Conservation (phyloP, 2,888 invertebrate species). For the Andrena dorsata region DNA sequence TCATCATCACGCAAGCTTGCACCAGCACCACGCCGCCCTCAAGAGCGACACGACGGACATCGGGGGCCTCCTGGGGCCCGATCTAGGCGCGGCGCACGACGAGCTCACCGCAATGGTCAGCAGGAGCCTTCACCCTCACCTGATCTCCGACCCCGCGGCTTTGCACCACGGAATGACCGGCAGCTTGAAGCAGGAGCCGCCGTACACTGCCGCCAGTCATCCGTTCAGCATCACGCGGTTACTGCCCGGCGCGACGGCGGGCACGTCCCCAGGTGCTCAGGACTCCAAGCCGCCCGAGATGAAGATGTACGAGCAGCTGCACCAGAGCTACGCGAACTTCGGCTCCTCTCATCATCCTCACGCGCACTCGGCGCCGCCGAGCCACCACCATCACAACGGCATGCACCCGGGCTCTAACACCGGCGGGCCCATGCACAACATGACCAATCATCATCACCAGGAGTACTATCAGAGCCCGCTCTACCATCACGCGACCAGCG, state of each 20-base stretch:
- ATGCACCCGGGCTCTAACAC: conserved; percentile 87
- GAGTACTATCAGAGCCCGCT: conserved; percentile 93
- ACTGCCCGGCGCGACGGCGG: conserved; percentile 94
- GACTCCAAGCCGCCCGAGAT: conserved; percentile 88
- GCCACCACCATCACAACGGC: conserved; percentile 87
- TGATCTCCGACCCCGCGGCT: conserved; percentile 85
- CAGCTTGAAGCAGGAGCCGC: conserved; percentile 92
- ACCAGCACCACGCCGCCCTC: conserved; percentile 77
- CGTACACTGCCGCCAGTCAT: conserved; percentile 93
- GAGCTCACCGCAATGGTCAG: conserved; percentile 89
- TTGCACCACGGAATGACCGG: conserved; percentile 87
- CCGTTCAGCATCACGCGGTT: conserved; percentile 98
- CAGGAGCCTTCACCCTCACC: conserved; percentile 87
- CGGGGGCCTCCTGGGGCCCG: conserved; percentile 80
- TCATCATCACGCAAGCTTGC: conserved; percentile 78
- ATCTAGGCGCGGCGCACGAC: conserved; percentile 85
- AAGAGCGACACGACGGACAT: conserved; percentile 80
- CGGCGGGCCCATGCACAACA: conserved; percentile 88
- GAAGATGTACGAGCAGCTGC: conserved; percentile 95
- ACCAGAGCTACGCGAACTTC: conserved; percentile 87
- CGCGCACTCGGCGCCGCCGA: conserved; percentile 86
- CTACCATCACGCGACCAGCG: conserved; percentile 86
- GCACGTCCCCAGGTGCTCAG: conserved; percentile 80
- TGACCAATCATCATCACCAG: conserved; percentile 82
- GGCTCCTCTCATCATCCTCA: conserved; percentile 87